phyloP scores from a whole-genome alignment of 2,113 vertebrate species.

The Periophthalmus modestus region DNA sequence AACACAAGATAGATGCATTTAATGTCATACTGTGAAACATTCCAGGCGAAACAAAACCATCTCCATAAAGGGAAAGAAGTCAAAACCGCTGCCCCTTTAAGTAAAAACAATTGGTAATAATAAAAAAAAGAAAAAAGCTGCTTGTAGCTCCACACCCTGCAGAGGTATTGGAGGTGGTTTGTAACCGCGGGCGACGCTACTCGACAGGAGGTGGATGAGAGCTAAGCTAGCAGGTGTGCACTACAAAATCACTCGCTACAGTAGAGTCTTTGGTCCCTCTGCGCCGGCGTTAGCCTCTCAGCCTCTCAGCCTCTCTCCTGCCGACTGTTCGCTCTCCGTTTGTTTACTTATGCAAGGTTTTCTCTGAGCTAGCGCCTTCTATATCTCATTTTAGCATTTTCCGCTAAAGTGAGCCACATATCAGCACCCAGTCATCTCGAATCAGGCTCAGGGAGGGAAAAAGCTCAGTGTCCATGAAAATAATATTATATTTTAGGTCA shows the following conservation, averaged over 20 bases:
- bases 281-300: constrained; percentile 1
- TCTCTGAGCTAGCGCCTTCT: background rate
- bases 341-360: constrained; percentile 9
- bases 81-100: no score
- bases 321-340: no score
- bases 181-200: constrained; percentile 1
- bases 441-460: background rate
- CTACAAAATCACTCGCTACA: background rate
- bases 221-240: background rate
- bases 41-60: no score
- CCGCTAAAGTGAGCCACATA: background rate
- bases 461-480: background rate
- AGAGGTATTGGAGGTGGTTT: constrained; percentile 2
- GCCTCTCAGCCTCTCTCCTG: no score
- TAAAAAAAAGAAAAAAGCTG: background rate
- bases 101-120: no score
- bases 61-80: no score
- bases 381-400: constrained; percentile 4
- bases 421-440: constrained; percentile 13
- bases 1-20: no score
- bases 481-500: constrained; percentile 1
- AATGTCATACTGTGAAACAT: no score
- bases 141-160: no score
- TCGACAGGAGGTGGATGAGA: constrained; percentile 20
- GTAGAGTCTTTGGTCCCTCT: background rate